These are phyloP conservation scores for Threskiornis aethiopicus DNA, from an alignment of 2,797 vertebrate genomes.

Conservation along the genomic window DNA sequence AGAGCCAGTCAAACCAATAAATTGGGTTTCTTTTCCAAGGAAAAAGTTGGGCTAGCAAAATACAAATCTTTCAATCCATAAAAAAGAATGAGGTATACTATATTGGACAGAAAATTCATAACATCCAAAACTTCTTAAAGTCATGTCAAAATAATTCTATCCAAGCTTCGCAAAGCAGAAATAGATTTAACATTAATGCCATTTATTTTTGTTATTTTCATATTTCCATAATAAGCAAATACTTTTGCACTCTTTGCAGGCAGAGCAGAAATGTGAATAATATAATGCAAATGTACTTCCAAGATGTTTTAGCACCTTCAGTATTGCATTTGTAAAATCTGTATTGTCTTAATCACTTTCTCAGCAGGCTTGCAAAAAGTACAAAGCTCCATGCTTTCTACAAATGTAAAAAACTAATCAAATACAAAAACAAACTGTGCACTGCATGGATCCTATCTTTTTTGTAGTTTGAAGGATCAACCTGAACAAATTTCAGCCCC, in stretches of 20 bases:
- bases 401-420: neutral
- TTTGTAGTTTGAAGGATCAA: neutral
- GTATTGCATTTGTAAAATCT: neutral
- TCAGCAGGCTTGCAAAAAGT: neutral
- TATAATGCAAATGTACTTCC: neutral
- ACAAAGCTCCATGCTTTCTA: neutral
- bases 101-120: neutral
- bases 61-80: neutral
- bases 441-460: neutral
- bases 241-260: neutral
- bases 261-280: neutral
- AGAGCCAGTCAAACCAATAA: neutral
- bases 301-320: neutral
- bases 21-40: neutral
- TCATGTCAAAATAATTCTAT: neutral
- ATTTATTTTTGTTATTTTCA: neutral
- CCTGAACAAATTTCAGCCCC: neutral
- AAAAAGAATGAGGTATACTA: neutral
- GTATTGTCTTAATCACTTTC: neutral
- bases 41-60: slow-evolving; percentile 5
- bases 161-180: neutral
- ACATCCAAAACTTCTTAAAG: neutral
- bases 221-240: neutral
- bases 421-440: neutral
- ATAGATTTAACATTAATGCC: neutral